Evolutionary conservation across 2,888 invertebrate species (phyloP).

Genomic region (Malthinus flaveolus): DNA sequence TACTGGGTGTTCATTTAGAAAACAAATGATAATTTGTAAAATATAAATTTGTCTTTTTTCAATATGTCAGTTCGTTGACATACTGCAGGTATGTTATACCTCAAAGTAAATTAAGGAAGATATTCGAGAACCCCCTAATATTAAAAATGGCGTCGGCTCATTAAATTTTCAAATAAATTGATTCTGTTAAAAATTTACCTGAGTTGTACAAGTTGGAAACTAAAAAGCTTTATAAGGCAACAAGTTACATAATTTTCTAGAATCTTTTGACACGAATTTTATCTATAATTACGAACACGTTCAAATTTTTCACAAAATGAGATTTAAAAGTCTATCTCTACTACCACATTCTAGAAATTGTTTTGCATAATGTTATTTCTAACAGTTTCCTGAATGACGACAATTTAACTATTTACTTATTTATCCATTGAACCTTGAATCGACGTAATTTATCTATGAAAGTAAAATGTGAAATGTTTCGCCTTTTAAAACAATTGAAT

Average conservation of each 20-base stretch:
- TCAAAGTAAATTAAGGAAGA: not conserved
- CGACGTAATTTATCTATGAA: not conserved
- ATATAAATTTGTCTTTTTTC: conserved; percentile 10
- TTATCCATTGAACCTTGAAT: conserved; percentile 6
- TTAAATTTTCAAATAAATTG: not conserved
- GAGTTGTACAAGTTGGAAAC: not conserved
- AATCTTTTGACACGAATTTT: not conserved
- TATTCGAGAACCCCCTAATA: too few species aligned
- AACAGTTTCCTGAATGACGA: conserved; percentile 16
- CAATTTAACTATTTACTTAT: conserved; percentile 4
- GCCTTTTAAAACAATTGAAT: too few species aligned
- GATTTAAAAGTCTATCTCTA: conserved; percentile 7
- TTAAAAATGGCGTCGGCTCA: too few species aligned
- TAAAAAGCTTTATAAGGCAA: too few species aligned
- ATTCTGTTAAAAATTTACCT: not conserved
- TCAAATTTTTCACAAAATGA: conserved; percentile 5
- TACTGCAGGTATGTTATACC: conserved; percentile 3
- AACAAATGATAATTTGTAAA: too few species aligned
- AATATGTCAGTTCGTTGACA: conserved; percentile 6
- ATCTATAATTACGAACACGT: conserved; percentile 14
- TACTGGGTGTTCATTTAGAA: too few species aligned
- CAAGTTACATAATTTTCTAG: not conserved
- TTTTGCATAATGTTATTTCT: conserved; percentile 15
- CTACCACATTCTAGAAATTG: conserved; percentile 19
- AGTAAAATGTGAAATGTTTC: too few species aligned